Conservation (phyloP, 2,113 vertebrate species). For the Sinosuthora webbiana region DNA sequence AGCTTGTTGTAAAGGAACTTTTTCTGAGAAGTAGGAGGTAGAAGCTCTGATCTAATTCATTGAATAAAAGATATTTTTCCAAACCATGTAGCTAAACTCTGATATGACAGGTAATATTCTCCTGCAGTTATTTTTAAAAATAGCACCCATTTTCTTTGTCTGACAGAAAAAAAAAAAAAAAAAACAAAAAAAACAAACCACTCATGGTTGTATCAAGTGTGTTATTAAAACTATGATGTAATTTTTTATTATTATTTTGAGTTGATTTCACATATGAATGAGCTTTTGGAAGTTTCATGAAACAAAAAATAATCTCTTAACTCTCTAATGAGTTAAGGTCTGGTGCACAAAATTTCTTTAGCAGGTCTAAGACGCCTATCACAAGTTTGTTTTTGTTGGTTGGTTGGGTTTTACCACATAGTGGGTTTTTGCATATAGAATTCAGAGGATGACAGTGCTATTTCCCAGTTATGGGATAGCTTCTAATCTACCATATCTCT, state of each 20-base stretch:
- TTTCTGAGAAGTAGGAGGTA: background rate
- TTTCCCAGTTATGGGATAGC: background rate
- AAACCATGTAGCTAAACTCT: background rate
- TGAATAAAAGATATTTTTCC: background rate
- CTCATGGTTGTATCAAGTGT: too few relatives aligned
- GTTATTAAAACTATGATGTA: background rate
- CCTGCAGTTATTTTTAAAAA: background rate
- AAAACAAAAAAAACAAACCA: too few relatives aligned
- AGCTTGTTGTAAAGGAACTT: background rate
- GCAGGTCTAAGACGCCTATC: background rate
- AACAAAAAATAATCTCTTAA: background rate
- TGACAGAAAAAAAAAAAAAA: background rate
- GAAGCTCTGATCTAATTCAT: background rate
- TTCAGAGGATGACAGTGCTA: background rate
- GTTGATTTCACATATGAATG: fast-evolving
- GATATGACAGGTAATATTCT: background rate
- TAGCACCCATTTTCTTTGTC: background rate
- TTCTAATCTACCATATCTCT: background rate
- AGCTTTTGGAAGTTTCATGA: background rate
- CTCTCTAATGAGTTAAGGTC: background rate
- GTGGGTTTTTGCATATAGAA: background rate
- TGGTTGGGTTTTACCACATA: background rate
- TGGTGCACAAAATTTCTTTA: background rate
- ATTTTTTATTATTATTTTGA: background rate
- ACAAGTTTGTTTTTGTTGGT: fast-evolving